Evolutionary conservation across 2,113 vertebrate genomes (phyloP).

Genomic region (Elgaria multicarinata): DNA sequence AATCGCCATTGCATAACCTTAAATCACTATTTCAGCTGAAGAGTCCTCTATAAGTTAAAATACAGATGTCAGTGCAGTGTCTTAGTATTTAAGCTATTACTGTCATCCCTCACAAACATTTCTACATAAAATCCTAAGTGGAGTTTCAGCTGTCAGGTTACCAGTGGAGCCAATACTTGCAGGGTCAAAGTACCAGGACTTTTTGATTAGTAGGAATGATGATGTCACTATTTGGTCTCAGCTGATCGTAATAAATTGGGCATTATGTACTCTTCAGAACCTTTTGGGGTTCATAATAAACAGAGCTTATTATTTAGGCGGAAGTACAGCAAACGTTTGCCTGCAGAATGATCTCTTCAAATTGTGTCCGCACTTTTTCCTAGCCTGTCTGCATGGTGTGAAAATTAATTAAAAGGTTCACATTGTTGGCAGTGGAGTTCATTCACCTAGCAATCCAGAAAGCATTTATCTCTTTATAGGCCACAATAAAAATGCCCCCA

Average conservation of each 20-base stretch:
- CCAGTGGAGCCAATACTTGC: too few relatives aligned
- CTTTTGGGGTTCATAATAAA: neutral
- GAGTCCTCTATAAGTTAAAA: neutral
- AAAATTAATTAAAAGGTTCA: slow-evolving; percentile 6
- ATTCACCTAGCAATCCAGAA: slow-evolving; percentile 1
- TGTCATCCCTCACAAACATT: slow-evolving; percentile 17
- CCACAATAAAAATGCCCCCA: neutral
- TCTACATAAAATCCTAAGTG: slow-evolving; percentile 22
- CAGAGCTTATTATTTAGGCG: neutral
- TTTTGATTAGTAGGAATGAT: neutral
- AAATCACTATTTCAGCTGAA: neutral
- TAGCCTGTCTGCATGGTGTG: neutral
- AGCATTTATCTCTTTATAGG: slow-evolving; percentile 18
- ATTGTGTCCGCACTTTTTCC: neutral
- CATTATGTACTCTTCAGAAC: neutral
- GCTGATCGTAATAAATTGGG: too few relatives aligned
- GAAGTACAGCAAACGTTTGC: neutral
- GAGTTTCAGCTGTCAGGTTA: slow-evolving; percentile 23
- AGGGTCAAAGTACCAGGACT: too few relatives aligned
- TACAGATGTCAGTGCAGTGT: neutral
- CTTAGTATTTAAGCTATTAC: slow-evolving; percentile 18
- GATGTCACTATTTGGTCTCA: too few relatives aligned
- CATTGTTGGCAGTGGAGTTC: slow-evolving; percentile 6
- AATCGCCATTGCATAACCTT: slow-evolving; percentile 1
- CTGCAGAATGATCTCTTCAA: slow-evolving; percentile 7